phyloP scores from a whole-genome alignment of 2,888 invertebrate genomes.

The Clostera curtula region DNA sequence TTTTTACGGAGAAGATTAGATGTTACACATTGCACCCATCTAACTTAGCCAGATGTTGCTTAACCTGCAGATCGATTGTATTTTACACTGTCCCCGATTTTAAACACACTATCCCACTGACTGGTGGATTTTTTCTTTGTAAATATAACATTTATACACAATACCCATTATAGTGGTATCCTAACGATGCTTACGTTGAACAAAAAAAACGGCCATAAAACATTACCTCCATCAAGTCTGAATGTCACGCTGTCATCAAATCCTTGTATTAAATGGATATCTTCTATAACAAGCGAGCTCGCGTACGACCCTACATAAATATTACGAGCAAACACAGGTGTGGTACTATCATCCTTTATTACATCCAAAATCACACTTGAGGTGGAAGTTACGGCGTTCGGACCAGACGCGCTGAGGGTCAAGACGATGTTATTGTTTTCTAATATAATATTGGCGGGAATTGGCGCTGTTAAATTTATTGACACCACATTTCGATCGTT shows the following conservation, averaged over 20 bases:
- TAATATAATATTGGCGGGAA: slow-evolving; percentile 37
- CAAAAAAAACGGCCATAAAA: background rate
- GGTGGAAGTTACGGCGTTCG: slow-evolving; percentile 34
- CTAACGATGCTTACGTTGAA: no score
- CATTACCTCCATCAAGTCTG: slow-evolving; percentile 45
- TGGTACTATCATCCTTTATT: slow-evolving; percentile 41
- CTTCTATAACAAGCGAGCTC: slow-evolving; percentile 27
- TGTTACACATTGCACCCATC: no score
- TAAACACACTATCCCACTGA: no score
- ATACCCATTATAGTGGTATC: no score
- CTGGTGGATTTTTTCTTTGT: no score
- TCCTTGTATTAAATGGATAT: slow-evolving; percentile 42
- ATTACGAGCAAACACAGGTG: slow-evolving; percentile 42
- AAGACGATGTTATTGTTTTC: slow-evolving; percentile 42
- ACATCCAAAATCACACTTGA: slow-evolving; percentile 46
- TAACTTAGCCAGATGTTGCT: no score
- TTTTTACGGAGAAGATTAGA: no score
- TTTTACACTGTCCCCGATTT: no score
- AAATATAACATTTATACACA: no score
- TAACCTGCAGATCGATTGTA: no score
- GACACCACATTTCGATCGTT: slow-evolving; percentile 27
- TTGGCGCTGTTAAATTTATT: slow-evolving; percentile 20
- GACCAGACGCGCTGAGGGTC: slow-evolving; percentile 39
- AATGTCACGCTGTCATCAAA: slow-evolving; percentile 37
- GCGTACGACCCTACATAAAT: slow-evolving; percentile 39